Conservation (phyloP, 2,113 vertebrate genomes). For the Bubalus kerabau region DNA sequence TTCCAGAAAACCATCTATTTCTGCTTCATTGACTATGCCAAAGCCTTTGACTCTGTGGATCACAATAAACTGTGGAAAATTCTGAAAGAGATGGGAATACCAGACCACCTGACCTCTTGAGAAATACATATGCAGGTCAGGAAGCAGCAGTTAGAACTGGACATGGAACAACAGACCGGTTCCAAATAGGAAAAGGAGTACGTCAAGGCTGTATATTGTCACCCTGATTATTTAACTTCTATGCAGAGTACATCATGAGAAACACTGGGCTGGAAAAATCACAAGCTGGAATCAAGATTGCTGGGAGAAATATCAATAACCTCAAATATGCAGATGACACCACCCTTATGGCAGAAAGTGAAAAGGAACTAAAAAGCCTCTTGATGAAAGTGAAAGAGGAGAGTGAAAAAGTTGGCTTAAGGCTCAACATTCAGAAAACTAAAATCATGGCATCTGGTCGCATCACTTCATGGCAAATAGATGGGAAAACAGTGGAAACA, state of each 20-base stretch:
- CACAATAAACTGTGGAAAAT: not conserved
- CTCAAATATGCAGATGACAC: not conserved
- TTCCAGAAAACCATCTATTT: not conserved
- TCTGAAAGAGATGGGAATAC: not conserved
- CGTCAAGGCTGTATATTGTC: not conserved
- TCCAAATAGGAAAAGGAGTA: not conserved
- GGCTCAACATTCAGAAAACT: not conserved
- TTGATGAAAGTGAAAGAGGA: not conserved
- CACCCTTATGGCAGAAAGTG: not conserved
- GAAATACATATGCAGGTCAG: not conserved
- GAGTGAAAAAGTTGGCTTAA: not conserved
- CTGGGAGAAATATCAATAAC: not conserved
- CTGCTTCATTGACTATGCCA: not conserved
- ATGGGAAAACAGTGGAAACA: not conserved
- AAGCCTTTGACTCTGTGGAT: not conserved
- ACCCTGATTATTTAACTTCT: not conserved
- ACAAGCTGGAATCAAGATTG: not conserved
- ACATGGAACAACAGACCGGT: not conserved
- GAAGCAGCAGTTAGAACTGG: not conserved
- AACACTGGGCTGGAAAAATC: not conserved
- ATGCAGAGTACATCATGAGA: not conserved
- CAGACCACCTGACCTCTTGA: not conserved
- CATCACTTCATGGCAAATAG: not conserved
- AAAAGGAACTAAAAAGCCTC: not conserved
- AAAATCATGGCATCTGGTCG: not conserved